Evolutionary conservation across 1,140 invertebrate genomes (phyloP).

Genomic region (Temnothorax nylanderi): DNA sequence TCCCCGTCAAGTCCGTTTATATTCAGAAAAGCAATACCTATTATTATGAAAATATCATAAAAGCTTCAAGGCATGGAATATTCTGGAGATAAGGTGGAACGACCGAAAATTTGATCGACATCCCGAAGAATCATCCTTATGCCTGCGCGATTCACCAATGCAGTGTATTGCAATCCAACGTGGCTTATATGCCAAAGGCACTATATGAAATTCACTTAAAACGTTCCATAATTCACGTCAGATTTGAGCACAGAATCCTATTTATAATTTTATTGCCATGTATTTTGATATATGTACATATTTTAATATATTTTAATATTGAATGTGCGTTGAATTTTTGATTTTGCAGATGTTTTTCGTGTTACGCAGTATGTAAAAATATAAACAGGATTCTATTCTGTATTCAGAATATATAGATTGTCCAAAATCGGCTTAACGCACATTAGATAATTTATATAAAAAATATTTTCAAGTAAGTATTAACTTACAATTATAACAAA

Average conservation of each 20-base stretch:
- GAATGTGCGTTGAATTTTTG: neutral
- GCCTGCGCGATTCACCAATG: neutral
- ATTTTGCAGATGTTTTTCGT: neutral
- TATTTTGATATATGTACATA: neutral
- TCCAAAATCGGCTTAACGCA: neutral
- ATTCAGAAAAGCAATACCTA: neutral
- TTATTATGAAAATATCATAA: slow-evolving; percentile 34
- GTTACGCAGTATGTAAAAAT: neutral
- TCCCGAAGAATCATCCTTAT: slow-evolving; percentile 5
- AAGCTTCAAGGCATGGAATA: neutral
- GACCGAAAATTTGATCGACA: slow-evolving; percentile 24
- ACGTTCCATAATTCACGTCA: slow-evolving; percentile 7
- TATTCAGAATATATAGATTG: neutral
- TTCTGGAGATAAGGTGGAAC: neutral
- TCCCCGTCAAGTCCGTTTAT: slow-evolving; percentile 1
- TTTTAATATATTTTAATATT: neutral
- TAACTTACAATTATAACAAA: neutral
- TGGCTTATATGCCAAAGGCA: neutral
- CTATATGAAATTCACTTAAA: slow-evolving; percentile 7
- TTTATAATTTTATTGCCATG: neutral
- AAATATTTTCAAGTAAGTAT: neutral
- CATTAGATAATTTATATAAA: neutral
- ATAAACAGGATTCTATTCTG: slow-evolving; percentile 13
- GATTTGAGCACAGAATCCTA: neutral
- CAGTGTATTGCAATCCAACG: neutral